Conservation (phyloP, 1,140 invertebrate genomes). For the Zeugodacus cucurbitae region DNA sequence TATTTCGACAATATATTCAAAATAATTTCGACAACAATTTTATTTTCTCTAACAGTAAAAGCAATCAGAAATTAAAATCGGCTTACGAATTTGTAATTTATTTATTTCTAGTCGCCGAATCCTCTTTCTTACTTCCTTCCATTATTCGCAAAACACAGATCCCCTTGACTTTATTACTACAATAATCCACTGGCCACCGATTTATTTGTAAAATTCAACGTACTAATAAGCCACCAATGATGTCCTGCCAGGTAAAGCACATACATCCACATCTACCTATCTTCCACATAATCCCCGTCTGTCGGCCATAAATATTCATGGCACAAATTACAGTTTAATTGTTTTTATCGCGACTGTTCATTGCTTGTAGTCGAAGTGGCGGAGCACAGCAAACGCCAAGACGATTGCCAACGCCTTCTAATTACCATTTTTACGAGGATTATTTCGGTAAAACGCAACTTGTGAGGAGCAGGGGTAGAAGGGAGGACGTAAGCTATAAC, state of each 20-base stretch:
- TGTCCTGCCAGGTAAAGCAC: background rate
- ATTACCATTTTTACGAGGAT: slow-evolving; percentile 40
- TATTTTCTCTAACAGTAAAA: background rate
- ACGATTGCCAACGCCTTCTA: slow-evolving; percentile 35
- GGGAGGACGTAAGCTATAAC: background rate
- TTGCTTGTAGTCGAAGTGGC: background rate
- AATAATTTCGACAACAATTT: background rate
- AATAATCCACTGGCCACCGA: background rate
- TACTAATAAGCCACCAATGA: background rate
- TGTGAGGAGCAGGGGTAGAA: background rate
- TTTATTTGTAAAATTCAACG: background rate
- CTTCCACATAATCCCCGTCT: background rate
- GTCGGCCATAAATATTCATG: slow-evolving; percentile 13
- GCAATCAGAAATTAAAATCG: slow-evolving; percentile 16
- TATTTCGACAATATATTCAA: too few species aligned
- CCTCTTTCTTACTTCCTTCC: background rate
- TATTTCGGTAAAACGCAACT: background rate
- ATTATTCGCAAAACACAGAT: background rate
- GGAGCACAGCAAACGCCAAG: background rate
- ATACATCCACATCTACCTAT: background rate
- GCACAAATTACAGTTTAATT: slow-evolving; percentile 41
- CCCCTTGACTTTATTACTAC: background rate
- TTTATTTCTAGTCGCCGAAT: background rate
- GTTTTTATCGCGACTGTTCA: slow-evolving; percentile 32
- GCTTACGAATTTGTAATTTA: slow-evolving; percentile 13